Evolutionary conservation across 1,140 invertebrate genomes (phyloP), one percentile per base, ranked within the genome.

Genomic region (Manduca sexta): DNA sequence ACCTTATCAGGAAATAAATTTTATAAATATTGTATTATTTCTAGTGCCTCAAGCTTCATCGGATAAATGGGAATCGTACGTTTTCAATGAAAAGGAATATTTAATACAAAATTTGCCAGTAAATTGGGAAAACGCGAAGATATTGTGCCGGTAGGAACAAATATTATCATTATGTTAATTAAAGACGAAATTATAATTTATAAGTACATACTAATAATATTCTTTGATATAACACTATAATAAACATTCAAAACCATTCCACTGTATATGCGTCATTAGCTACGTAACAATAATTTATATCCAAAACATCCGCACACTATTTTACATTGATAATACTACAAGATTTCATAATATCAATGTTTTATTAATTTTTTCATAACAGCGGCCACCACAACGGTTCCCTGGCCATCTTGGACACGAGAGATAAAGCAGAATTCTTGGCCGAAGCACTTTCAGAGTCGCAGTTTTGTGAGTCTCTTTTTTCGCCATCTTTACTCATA

Each of bases 311-410:
- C n/a, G n/a, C n/a, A n/a, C n/a, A n/a, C n/a, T n/a, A n/a, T n/a
- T n/a, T n/a, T n/a, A n/a, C n/a, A n/a, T n/a, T n/a, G n/a, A n/a
- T n/a, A n/a, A n/a, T n/a, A n/a, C n/a, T n/a, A n/a, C n/a, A n/a
- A n/a, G n/a, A n/a, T n/a, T n/a, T n/a, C n/a, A n/a, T n/a, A n/a
- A n/a, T n/a, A n/a, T n/a, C n/a, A n/a, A n/a, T n/a, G n/a, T n/a
- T n/a, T n/a, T n/a, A n/a, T n/a, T 26, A 26, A 26, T 8, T 49
- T 46, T 37, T 42, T 41, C 51, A 3, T 51, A 61, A 3, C 60
- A 84, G 80, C n/a, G 77, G 80, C 8, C 64, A 76, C 14, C 70
- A 80, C 37, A 84, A 81, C 15, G 77, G 70, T 0, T 55, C 64
- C 0, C 38, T 84, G 1, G 80, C 77, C 0, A 45, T 73, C 0